phyloP scores from a whole-genome alignment of 2,888 invertebrate genomes.

The Troilus luridus region DNA sequence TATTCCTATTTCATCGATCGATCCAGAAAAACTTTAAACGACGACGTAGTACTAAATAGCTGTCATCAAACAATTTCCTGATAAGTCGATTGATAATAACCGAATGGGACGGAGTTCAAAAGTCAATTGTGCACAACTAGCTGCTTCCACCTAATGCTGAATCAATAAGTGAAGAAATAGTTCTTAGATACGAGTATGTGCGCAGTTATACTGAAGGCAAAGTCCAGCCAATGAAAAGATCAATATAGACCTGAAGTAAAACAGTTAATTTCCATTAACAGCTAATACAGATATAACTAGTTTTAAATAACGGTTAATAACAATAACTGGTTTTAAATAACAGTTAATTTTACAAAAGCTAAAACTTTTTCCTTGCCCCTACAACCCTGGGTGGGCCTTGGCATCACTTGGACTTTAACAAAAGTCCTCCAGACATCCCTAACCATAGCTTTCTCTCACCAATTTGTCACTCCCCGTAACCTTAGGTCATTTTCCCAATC shows the following conservation, averaged over 20 bases:
- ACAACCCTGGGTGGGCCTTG: too few species aligned
- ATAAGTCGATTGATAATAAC: background rate
- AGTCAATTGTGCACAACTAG: background rate
- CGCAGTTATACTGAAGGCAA: background rate
- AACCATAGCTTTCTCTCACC: too few species aligned
- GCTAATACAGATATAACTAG: background rate
- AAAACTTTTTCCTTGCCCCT: too few species aligned
- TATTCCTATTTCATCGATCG: background rate
- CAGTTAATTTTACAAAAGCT: too few species aligned
- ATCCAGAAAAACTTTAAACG: background rate
- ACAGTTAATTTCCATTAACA: background rate
- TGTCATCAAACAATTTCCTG: background rate
- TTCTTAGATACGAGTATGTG: too few species aligned
- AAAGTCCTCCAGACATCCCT: too few species aligned
- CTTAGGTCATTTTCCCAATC: too few species aligned
- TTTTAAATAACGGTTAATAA: too few species aligned
- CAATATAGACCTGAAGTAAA: background rate
- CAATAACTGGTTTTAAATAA: too few species aligned
- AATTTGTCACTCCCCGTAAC: too few species aligned
- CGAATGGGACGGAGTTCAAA: background rate
- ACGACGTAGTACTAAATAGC: background rate
- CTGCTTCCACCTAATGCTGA: background rate
- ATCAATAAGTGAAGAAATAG: background rate
- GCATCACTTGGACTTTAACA: too few species aligned
- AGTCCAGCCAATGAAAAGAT: background rate